phyloP scores from a whole-genome alignment of 2,113 vertebrate genomes.

The Mobula hypostoma region DNA sequence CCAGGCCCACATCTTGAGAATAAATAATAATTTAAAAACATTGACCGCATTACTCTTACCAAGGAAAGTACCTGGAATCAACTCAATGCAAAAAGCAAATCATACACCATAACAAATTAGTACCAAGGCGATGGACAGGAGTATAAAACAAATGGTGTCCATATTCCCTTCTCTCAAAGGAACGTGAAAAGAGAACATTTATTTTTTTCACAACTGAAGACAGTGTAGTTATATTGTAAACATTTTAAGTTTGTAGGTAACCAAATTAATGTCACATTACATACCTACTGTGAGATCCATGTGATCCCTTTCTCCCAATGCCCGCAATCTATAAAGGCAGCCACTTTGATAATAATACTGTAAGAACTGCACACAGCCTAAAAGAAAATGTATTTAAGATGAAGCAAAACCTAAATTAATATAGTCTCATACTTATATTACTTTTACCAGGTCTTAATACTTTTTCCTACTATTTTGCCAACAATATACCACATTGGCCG shows the following conservation, averaged over 20 bases:
- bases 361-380: constrained; percentile 92
- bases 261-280: constrained; percentile 43
- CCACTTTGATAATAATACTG: constrained; percentile 98
- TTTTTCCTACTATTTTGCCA: not conserved
- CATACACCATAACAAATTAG: not conserved
- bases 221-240: constrained; percentile 23
- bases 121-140: not conserved
- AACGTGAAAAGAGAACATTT: not conserved
- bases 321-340: constrained; percentile 85
- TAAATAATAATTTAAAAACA: not conserved
- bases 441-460: not conserved
- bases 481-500: not conserved
- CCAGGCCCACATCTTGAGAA: not conserved
- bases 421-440: not conserved
- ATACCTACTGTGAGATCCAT: constrained; percentile 94
- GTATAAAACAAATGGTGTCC: not conserved
- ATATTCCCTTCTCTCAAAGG: not conserved
- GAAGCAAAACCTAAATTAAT: not conserved
- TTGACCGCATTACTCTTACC: not conserved
- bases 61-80: not conserved
- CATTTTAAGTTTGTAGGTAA: not conserved
- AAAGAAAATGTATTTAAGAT: constrained; percentile 40
- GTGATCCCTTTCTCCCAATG: constrained; percentile 86
- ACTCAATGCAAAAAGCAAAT: not conserved
- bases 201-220: not conserved